These are phyloP conservation scores for Clarias laeviceps DNA, from an alignment of 2,797 vertebrate species.

Conservation along the genomic window DNA sequence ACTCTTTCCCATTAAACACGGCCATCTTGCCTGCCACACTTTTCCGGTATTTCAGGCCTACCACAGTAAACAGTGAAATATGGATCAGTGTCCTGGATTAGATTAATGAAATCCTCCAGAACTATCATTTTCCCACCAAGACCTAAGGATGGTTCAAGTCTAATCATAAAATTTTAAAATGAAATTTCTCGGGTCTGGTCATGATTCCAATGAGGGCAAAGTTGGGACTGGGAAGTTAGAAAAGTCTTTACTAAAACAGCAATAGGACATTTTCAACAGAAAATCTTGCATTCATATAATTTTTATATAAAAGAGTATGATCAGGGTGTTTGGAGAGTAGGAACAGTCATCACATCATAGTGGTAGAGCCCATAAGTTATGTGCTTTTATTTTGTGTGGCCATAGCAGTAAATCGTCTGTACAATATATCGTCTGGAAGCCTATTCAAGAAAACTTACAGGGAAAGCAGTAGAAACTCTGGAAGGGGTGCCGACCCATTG, in stretches of 20 bases:
- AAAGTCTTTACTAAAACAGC: not conserved
- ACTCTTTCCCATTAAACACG: slow-evolving; percentile 87
- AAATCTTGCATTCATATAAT: not conserved
- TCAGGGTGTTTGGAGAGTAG: too few relatives aligned
- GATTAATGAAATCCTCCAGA: not conserved
- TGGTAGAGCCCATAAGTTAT: not conserved
- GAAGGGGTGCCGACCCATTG: too few relatives aligned
- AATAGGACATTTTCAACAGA: not conserved
- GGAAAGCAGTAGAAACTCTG: too few relatives aligned
- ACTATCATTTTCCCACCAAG: not conserved
- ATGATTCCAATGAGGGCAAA: too few relatives aligned
- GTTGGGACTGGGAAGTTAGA: not conserved
- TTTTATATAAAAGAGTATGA: not conserved
- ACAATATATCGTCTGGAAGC: too few relatives aligned
- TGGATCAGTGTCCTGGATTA: not conserved
- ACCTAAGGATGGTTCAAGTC: not conserved
- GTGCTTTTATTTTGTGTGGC: not conserved
- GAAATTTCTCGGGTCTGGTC: not conserved
- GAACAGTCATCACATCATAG: not conserved
- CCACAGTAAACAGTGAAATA: not conserved
- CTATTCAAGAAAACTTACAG: too few relatives aligned
- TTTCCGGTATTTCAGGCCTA: slow-evolving; percentile 90
- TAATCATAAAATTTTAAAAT: not conserved
- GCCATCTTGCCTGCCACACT: slow-evolving; percentile 90
- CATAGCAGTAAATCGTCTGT: too few relatives aligned